Evolutionary conservation across 2,888 invertebrate species (phyloP), one percentile per base, ranked within the genome.

Genomic region (Drosophila recens): DNA sequence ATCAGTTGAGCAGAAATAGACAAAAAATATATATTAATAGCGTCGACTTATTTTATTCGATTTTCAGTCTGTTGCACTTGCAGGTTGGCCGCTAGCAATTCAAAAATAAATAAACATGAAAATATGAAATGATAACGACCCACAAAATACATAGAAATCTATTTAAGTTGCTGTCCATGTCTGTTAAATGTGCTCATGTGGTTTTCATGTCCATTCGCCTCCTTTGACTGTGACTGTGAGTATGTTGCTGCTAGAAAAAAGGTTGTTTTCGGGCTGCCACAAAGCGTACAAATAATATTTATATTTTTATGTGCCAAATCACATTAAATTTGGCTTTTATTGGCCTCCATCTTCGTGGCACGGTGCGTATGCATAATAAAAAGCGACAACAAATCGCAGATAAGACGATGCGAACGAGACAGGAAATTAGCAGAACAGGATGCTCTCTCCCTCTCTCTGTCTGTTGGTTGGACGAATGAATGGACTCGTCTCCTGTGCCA

Each of bases 281-380:
- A 74, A 77, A 65, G 54, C 62, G 42, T 15, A 34, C 58, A 75
- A 83, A 84, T 83, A 84, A 87, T 82, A 80, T 87, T 83, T 80
- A 72, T 83, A 83, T 84, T 83, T 87, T 84, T 87, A 83, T 87
- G 67, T 84, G 87, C 62, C 75, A 82, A 82, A 78, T 87, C 82
- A 79, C 69, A 85, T 85, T 82, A 87, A 87, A 84, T 76, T 82
- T 74, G 40, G 74, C 72, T 67, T 80, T 85, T 85, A 84, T 80
- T 82, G 70, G 84, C 38, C 58, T 33, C 13, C 48, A 30, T 17
- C 48, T 38, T 17, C 49, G 63, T 57, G 40, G 34, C 69, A 75
- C 76, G 72, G 58, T 80, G 78, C 78, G 75, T 84, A 82, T 87
- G 87, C 87, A 82, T 87, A 87, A 85, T 87, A 87, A 82, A 80